Percentiles rank a stretch among this genome's conserved stretches.
Conservation (phyloP, 2,888 invertebrate species). For the Keiferia lycopersicella region DNA sequence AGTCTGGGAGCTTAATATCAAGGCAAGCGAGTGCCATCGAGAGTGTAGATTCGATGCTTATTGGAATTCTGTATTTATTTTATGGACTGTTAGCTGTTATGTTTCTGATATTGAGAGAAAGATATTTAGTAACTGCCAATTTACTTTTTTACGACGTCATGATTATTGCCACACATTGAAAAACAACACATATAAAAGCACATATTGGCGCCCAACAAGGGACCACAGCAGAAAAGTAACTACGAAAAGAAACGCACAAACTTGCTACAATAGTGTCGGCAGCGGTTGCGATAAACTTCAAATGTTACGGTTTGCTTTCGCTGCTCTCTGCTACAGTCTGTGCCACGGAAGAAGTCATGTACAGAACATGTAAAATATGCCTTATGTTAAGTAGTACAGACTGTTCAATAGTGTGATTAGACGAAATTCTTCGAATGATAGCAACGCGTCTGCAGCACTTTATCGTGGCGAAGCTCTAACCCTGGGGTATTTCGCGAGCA, state of each 20-base stretch:
- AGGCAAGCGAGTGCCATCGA: background rate
- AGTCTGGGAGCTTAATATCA: slow-evolving; percentile 1
- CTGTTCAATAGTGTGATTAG: too few species aligned
- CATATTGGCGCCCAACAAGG: background rate
- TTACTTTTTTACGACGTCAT: too few species aligned
- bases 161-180: too few species aligned
- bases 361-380: too few species aligned
- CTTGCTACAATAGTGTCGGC: background rate
- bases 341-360: too few species aligned
- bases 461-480: background rate
- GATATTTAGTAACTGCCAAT: background rate
- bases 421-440: too few species aligned
- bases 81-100: too few species aligned
- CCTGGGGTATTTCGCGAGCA: background rate
- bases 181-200: too few species aligned
- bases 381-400: too few species aligned
- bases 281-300: background rate
- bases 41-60: background rate
- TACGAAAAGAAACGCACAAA: background rate
- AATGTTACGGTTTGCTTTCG: background rate
- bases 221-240: background rate
- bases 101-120: background rate
- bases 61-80: too few species aligned
- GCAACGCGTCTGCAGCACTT: too few species aligned
- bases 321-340: background rate